Percentiles rank a stretch among this genome's conserved stretches.
Conservation (phyloP, 2,888 invertebrate genomes). For the Acrocera orbiculus region DNA sequence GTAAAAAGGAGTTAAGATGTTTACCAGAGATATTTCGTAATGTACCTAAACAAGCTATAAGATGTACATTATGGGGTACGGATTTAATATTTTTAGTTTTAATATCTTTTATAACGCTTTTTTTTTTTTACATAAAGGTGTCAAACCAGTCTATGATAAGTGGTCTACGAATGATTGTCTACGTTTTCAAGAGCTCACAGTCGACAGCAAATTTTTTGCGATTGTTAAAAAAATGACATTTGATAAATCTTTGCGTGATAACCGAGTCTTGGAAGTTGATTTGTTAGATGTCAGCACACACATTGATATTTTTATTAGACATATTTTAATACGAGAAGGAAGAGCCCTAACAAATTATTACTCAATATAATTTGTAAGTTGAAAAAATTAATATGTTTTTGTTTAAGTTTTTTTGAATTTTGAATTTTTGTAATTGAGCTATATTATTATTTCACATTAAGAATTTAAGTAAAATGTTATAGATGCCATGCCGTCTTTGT, state of each 20-base stretch:
- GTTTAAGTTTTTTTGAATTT: no score
- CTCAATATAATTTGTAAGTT: no score
- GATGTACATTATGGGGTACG: constrained; percentile 43
- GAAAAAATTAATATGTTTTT: no score
- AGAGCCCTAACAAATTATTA: no score
- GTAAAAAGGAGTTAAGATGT: constrained; percentile 37
- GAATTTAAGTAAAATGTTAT: no score
- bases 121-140: constrained; percentile 27
- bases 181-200: constrained; percentile 51
- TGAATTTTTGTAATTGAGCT: no score
- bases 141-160: constrained; percentile 33
- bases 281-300: no score
- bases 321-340: constrained; percentile 43
- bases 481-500: no score
- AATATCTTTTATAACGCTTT: background rate
- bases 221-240: constrained; percentile 42
- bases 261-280: constrained; percentile 44
- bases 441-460: no score
- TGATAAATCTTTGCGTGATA: constrained; percentile 42
- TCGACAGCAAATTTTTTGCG: constrained; percentile 51
- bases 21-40: constrained; percentile 37
- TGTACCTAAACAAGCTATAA: constrained; percentile 47
- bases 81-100: background rate
- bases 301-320: constrained; percentile 51
- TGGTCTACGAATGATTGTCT: constrained; percentile 45